Conservation (phyloP, 1,140 invertebrate species). For the Drosophila pectinifera region DNA sequence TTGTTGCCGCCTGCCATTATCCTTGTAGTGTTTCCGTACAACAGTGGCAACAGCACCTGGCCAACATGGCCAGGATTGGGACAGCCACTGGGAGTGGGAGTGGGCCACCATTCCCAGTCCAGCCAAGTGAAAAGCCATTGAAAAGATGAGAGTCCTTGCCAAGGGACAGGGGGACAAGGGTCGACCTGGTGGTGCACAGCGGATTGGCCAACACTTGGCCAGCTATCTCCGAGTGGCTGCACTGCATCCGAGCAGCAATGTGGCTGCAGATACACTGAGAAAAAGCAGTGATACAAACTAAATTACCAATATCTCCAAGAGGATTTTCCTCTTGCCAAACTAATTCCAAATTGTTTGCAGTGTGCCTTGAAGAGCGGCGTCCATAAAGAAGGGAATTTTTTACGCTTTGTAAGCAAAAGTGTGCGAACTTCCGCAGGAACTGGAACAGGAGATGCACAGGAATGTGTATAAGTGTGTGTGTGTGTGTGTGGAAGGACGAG, state of each 20-base stretch:
- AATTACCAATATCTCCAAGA: too few relatives aligned
- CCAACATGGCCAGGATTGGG: slow-evolving; percentile 1
- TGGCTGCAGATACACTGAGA: slow-evolving; percentile 2
- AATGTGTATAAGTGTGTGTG: slow-evolving; percentile 11
- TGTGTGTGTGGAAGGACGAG: too few relatives aligned
- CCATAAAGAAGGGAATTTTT: slow-evolving; percentile 31
- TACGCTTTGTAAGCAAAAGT: slow-evolving; percentile 58
- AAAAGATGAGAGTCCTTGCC: slow-evolving; percentile 31
- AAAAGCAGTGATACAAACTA: too few relatives aligned
- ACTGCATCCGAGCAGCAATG: slow-evolving; percentile 35
- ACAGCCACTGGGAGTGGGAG: too few relatives aligned
- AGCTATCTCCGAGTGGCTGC: slow-evolving; percentile 40
- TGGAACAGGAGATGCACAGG: slow-evolving; percentile 26
- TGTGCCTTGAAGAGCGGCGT: slow-evolving; percentile 1
- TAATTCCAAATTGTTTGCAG: slow-evolving; percentile 9
- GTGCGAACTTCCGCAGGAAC: slow-evolving; percentile 66
- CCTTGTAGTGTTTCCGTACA: slow-evolving; percentile 61
- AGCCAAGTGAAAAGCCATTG: slow-evolving; percentile 65
- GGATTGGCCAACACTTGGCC: slow-evolving; percentile 34
- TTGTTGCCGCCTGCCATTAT: slow-evolving; percentile 50
- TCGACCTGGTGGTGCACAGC: slow-evolving; percentile 1
- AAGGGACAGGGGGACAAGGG: slow-evolving; percentile 3
- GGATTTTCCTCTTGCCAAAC: too few relatives aligned
- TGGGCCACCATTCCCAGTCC: slow-evolving; percentile 4
- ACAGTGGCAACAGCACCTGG: slow-evolving; percentile 60